These are phyloP conservation scores for Felis chaus DNA, from an alignment of 2,113 vertebrate species.

Conservation along the genomic window DNA sequence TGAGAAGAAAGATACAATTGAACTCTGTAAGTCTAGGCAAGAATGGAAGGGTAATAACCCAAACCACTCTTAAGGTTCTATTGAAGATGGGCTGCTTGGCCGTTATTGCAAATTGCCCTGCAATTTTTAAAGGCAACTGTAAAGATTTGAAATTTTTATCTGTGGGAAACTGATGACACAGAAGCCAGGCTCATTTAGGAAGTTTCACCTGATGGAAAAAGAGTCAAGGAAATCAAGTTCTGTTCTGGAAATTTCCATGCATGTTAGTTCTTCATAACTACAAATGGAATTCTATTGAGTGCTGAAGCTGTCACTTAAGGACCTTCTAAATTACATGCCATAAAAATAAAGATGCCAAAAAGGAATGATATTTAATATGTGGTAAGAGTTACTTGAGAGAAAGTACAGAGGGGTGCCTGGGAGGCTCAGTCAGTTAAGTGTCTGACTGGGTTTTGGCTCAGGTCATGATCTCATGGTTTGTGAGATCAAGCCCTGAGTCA, in stretches of 20 bases:
- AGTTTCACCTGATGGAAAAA: slow-evolving; percentile 59
- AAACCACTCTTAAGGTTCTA: neutral
- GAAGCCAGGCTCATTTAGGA: slow-evolving; percentile 56
- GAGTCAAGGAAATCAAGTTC: slow-evolving; percentile 52
- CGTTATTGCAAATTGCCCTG: slow-evolving; percentile 55
- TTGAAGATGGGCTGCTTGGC: slow-evolving; percentile 31
- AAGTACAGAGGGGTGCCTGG: neutral
- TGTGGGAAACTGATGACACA: slow-evolving; percentile 40
- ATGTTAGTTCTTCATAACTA: slow-evolving; percentile 51
- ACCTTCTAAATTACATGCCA: slow-evolving; percentile 19
- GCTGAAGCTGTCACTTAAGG: neutral
- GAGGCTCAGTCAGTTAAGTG: no score
- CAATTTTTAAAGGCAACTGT: slow-evolving; percentile 68
- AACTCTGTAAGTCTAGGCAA: neutral
- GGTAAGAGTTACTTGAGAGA: neutral
- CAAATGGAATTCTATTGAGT: slow-evolving; percentile 33
- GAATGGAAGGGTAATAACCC: slow-evolving; percentile 29
- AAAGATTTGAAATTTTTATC: slow-evolving; percentile 58
- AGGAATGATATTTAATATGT: neutral
- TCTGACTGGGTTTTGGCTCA: no score
- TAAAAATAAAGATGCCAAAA: neutral
- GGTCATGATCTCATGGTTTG: no score
- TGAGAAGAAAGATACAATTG: slow-evolving; percentile 36
- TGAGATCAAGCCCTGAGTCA: no score
- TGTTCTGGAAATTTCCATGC: slow-evolving; percentile 22